Base-by-base conservation (phyloP, 1,140 invertebrate species). In the Drosophila quadrilineata region DNA sequence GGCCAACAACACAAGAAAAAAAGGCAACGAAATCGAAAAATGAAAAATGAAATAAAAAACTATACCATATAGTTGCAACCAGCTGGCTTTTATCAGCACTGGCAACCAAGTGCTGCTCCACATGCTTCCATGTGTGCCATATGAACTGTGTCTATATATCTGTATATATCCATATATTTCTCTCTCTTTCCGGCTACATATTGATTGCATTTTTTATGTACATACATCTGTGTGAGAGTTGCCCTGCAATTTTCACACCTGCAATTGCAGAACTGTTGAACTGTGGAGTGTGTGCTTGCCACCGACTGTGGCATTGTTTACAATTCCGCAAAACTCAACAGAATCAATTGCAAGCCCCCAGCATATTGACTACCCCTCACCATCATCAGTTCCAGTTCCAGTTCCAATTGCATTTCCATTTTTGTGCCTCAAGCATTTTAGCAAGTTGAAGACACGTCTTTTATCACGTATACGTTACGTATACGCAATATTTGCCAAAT, bases 401-500 rank as follows among this genome's bases (percentile, higher is more conserved):
- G n/a, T n/a, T n/a, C n/a, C n/a, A n/a, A n/a, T n/a, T n/a, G n/a
- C n/a, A 52, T 28, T 63, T 53, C 38, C 65, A 64, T 64, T 56
- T 41, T n/a, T 29, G 28, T 35, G 38, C 40, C 17, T 6, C 24
- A 9, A 36, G 36, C 36, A 31, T 24, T 49, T 59, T 40, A 49
- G 41, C 33, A 59, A 31, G 16, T 59, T 36, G 33, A 10, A 3
- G 45, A 5, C 26, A 33, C 8, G 14, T 24, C n/a, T 28, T 21
- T 71, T 67, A 75, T 79, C 70, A 70, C 59, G 21, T 26, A 54
- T 43, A 68, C 76, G 43, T 36, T 41, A 46, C 62, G 76, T 80
- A 79, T 74, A 74, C 71, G 68, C 68, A 74, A 56, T 79, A 17
- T 54, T 24, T 35, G n/a, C n/a, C n/a, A n/a, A n/a, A n/a, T n/a